A percentile compares a stretch with the other conserved stretches of the same genome.
Evolutionary conservation across 2,888 invertebrate species (phyloP).

Genomic region (Tetranychus piercei): DNA sequence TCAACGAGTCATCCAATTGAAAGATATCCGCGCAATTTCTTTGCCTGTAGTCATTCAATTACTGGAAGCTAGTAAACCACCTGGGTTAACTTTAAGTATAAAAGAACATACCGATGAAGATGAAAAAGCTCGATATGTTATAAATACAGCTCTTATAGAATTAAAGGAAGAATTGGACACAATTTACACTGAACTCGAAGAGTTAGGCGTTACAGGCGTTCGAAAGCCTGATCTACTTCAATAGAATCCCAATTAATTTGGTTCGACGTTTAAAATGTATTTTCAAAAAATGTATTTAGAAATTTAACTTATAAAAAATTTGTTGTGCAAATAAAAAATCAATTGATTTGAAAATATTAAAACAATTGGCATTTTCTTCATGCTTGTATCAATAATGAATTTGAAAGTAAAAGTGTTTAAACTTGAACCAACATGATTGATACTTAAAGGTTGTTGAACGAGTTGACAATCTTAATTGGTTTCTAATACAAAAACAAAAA

Average conservation of each 20-base stretch:
- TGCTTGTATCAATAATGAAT: too few relatives aligned
- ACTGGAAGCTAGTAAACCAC: neutral
- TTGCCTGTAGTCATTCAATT: neutral
- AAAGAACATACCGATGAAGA: neutral
- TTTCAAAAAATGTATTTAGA: too few relatives aligned
- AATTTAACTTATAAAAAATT: too few relatives aligned
- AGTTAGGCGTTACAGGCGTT: neutral
- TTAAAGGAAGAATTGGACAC: neutral
- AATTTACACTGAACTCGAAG: neutral
- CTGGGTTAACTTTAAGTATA: neutral
- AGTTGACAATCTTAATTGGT: neutral
- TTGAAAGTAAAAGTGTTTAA: neutral
- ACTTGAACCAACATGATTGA: neutral
- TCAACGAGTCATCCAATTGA: slow-evolving; percentile 1
- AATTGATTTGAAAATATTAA: too few relatives aligned
- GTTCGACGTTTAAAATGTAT: neutral
- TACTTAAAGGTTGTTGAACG: neutral
- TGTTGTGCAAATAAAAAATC: too few relatives aligned
- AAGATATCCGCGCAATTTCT: neutral
- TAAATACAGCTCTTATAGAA: neutral
- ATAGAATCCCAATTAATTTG: neutral
- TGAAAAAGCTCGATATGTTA: neutral
- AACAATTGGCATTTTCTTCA: too few relatives aligned
- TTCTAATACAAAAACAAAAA: neutral
- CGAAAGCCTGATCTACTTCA: neutral